phyloP scores from a whole-genome alignment of 2,888 invertebrate genomes.

The Pycnomerus fuliginosus region DNA sequence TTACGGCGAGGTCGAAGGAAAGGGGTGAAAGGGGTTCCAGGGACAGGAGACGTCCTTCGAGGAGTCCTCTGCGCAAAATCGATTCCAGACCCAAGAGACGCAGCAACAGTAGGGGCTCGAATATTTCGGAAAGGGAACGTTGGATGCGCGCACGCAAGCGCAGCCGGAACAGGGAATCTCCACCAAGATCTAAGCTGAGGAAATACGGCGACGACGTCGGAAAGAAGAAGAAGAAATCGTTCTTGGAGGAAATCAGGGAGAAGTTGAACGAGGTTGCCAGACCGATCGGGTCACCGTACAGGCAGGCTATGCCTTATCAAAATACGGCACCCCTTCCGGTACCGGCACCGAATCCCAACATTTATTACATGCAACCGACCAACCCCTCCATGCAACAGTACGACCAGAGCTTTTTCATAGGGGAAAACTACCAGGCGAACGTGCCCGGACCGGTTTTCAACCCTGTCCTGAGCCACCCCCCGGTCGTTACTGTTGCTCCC shows the following conservation, averaged over 20 bases:
- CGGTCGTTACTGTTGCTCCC: no score
- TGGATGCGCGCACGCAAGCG: conserved; percentile 18
- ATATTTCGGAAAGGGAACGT: conserved; percentile 19
- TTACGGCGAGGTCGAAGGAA: conserved; percentile 4
- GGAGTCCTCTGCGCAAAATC: conserved; percentile 10
- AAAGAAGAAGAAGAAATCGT: conserved; percentile 37
- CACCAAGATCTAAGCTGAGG: background rate
- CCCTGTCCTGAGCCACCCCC: no score
- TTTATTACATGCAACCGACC: conserved; percentile 11
- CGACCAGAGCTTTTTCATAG: conserved; percentile 48
- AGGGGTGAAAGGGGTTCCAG: no score
- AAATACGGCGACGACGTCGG: conserved; percentile 29
- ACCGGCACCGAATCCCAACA: conserved; percentile 32
- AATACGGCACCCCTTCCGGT: conserved; percentile 25
- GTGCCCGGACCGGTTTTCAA: no score
- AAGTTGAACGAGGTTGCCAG: conserved; percentile 40
- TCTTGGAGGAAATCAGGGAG: conserved; percentile 48
- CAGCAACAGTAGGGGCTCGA: conserved; percentile 6
- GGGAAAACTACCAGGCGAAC: conserved; percentile 23
- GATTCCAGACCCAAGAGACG: conserved; percentile 1
- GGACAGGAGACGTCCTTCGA: conserved; percentile 5
- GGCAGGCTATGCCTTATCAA: conserved; percentile 15
- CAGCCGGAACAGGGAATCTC: background rate
- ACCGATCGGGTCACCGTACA: conserved; percentile 2
- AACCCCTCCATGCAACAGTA: conserved; percentile 30